These are phyloP conservation scores for Tricholauxania praeusta DNA, from an alignment of 2,888 invertebrate genomes.

Conservation along the genomic window DNA sequence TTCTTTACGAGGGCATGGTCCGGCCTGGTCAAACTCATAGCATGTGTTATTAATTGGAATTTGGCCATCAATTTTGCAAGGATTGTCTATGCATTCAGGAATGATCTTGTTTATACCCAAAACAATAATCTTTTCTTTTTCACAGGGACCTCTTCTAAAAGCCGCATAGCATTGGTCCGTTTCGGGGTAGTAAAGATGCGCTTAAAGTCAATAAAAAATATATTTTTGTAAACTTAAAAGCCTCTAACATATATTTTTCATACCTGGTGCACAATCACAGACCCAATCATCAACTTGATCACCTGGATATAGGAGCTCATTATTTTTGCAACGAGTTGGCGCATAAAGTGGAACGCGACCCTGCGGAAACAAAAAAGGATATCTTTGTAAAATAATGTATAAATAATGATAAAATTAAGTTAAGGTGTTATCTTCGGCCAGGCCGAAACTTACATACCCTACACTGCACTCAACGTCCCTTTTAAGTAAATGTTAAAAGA, in stretches of 20 bases:
- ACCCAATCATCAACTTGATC: slow-evolving; percentile 76
- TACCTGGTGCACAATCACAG: slow-evolving; percentile 69
- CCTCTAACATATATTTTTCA: slow-evolving; percentile 17
- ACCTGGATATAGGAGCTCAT: slow-evolving; percentile 78
- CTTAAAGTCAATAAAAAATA: slow-evolving; percentile 44
- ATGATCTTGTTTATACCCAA: slow-evolving; percentile 70
- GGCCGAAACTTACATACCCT: too few species aligned
- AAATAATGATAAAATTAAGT: too few species aligned
- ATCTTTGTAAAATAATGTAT: too few species aligned
- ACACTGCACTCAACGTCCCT: too few species aligned
- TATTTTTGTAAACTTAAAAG: neutral
- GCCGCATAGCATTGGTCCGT: slow-evolving; percentile 75
- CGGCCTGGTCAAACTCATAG: slow-evolving; percentile 55
- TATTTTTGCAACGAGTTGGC: slow-evolving; percentile 73
- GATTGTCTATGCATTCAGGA: slow-evolving; percentile 74
- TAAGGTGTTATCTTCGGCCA: too few species aligned
- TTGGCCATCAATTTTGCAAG: slow-evolving; percentile 71
- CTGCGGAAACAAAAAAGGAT: slow-evolving; percentile 43
- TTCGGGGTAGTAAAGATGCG: slow-evolving; percentile 72
- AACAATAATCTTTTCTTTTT: slow-evolving; percentile 70
- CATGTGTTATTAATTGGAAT: slow-evolving; percentile 65
- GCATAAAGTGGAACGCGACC: slow-evolving; percentile 71
- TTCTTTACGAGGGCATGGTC: slow-evolving; percentile 61
- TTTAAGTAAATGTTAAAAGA: too few species aligned
- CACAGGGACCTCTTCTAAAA: slow-evolving; percentile 76